Percentiles rank a stretch among this genome's conserved stretches.
Conservation (phyloP, 2,113 vertebrate genomes). For the Pachypanchax playfairii region DNA sequence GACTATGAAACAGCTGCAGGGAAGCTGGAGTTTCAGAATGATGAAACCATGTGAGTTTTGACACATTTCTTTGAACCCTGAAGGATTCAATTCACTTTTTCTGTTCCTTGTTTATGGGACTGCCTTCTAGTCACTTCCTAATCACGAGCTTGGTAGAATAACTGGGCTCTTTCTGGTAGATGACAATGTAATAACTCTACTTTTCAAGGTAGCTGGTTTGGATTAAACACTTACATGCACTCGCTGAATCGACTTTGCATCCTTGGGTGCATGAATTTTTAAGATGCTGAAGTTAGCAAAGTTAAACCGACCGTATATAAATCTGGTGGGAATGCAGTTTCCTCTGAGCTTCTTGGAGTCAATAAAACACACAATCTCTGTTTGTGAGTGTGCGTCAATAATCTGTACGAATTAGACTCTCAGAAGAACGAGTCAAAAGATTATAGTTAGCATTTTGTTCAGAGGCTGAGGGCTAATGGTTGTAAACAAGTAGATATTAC, state of each 20-base stretch:
- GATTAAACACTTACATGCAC: constrained; percentile 19
- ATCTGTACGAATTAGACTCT: too few relatives aligned
- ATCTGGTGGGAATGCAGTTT: constrained; percentile 61
- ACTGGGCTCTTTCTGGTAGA: constrained; percentile 38
- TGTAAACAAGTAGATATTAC: too few relatives aligned
- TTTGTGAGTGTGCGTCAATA: constrained; percentile 1
- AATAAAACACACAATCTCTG: constrained; percentile 27
- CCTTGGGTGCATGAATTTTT: constrained; percentile 63
- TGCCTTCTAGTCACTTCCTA: constrained; percentile 29
- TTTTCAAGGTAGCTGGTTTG: constrained; percentile 19
- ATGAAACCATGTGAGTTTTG: constrained; percentile 86
- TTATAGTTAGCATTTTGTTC: too few relatives aligned
- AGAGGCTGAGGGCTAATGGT: too few relatives aligned
- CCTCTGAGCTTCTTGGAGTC: constrained; percentile 40
- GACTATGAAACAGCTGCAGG: constrained; percentile 80
- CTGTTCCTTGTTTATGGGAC: constrained; percentile 11
- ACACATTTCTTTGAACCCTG: too few relatives aligned
- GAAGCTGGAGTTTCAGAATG: constrained; percentile 85
- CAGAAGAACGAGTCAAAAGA: too few relatives aligned
- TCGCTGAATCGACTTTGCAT: constrained; percentile 16
- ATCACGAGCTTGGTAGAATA: constrained; percentile 15
- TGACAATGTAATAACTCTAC: constrained; percentile 20
- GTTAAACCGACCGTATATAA: constrained; percentile 70
- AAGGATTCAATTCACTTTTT: not conserved
- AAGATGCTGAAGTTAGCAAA: constrained; percentile 67